Evolutionary conservation across 2,797 vertebrate species (phyloP).

Genomic region (Oreortyx pictus): DNA sequence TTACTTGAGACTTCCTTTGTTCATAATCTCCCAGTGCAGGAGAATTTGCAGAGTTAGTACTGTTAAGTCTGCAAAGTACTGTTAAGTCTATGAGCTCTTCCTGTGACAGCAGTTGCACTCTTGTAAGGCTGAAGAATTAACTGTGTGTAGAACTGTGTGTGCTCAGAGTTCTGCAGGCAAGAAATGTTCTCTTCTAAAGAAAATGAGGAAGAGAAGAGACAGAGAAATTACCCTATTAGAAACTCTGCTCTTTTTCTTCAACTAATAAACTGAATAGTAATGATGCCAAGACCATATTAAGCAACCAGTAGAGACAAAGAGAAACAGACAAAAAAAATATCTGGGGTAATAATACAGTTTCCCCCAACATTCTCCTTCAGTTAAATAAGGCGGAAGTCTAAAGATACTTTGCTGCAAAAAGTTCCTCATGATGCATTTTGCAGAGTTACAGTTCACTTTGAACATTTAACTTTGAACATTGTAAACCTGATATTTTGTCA

Average conservation of each 20-base stretch:
- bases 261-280: background rate
- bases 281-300: background rate
- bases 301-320: background rate
- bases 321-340: background rate
- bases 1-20: conserved; percentile 11
- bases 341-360: background rate
- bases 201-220: background rate
- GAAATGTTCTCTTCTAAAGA: background rate
- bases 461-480: background rate
- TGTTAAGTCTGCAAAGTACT: background rate
- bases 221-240: background rate
- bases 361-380: background rate
- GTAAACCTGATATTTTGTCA: background rate
- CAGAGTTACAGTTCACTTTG: background rate
- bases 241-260: background rate
- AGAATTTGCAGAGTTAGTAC: conserved; percentile 22
- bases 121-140: conserved; percentile 11
- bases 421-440: background rate
- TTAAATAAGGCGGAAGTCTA: background rate
- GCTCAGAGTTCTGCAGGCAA: background rate
- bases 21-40: background rate
- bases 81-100: conserved; percentile 41
- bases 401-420: background rate
- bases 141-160: background rate
- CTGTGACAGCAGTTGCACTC: conserved; percentile 27